A percentile compares a stretch with the other conserved stretches of the same genome.
These are phyloP conservation scores for Parotia lawesii DNA, from an alignment of 2,113 vertebrate species.

Conservation along the genomic window DNA sequence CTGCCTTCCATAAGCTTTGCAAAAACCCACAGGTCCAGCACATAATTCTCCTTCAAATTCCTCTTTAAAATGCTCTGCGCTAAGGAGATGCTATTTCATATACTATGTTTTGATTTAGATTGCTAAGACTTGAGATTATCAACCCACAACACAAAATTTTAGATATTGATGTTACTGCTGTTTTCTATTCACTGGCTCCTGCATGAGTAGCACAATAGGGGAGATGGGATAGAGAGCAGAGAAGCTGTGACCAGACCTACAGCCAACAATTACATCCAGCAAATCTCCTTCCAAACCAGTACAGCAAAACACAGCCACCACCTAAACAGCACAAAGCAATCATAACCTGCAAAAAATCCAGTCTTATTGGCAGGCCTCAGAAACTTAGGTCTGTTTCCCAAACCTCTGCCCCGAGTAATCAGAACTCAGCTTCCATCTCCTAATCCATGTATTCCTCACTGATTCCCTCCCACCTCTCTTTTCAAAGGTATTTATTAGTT, in stretches of 20 bases:
- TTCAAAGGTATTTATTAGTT: neutral
- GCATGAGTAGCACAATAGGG: neutral
- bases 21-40: neutral
- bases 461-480: neutral
- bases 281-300: neutral
- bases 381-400: neutral
- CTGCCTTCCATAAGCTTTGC: neutral
- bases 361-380: neutral
- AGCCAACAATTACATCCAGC: neutral
- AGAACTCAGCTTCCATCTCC: neutral
- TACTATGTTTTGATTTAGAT: neutral
- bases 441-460: neutral
- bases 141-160: neutral
- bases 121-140: neutral
- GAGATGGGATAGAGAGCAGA: neutral
- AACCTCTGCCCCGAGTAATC: neutral
- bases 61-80: neutral
- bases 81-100: neutral
- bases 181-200: neutral
- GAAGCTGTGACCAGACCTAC: neutral
- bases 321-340: neutral
- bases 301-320: neutral
- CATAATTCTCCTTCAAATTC: neutral
- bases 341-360: neutral
- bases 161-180: neutral